A percentile compares a stretch with the other conserved stretches of the same genome.
These are phyloP conservation scores for Solea solea DNA, from an alignment of 2,113 vertebrate genomes.

Conservation along the genomic window DNA sequence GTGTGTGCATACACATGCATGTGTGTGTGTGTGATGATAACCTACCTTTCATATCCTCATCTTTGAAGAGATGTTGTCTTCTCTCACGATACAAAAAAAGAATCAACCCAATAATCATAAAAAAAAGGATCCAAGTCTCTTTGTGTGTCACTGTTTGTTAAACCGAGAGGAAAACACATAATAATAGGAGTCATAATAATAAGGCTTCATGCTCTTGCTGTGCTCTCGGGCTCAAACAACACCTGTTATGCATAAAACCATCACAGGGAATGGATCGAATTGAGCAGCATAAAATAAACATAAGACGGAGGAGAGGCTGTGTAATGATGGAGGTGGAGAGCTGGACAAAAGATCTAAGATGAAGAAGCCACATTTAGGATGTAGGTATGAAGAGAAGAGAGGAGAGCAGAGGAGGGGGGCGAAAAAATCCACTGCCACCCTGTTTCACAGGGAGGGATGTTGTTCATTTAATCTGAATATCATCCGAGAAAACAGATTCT, in stretches of 20 bases:
- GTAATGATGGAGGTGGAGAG: slow-evolving; percentile 69
- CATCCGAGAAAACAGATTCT: slow-evolving; percentile 69
- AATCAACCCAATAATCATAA: not conserved
- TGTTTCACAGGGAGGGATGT: slow-evolving; percentile 58
- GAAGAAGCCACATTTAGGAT: slow-evolving; percentile 42
- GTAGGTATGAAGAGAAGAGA: not conserved
- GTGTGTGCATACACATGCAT: slow-evolving; percentile 2
- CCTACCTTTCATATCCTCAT: slow-evolving; percentile 77
- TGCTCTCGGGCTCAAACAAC: slow-evolving; percentile 69
- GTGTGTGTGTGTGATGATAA: slow-evolving; percentile 33
- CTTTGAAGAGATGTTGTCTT: slow-evolving; percentile 30
- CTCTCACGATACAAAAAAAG: slow-evolving; percentile 20
- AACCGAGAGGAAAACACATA: slow-evolving; percentile 56
- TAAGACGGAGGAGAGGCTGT: slow-evolving; percentile 27
- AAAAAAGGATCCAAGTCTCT: slow-evolving; percentile 38
- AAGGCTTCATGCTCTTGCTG: slow-evolving; percentile 63
- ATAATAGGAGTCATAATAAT: not conserved
- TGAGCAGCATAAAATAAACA: slow-evolving; percentile 58
- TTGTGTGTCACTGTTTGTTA: slow-evolving; percentile 63
- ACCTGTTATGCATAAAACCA: slow-evolving; percentile 80
- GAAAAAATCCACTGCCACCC: slow-evolving; percentile 62
- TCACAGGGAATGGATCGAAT: slow-evolving; percentile 40
- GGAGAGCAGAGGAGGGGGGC: not conserved
- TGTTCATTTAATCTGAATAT: slow-evolving; percentile 65
- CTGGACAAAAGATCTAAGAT: slow-evolving; percentile 61